Evolutionary conservation across 2,888 invertebrate species (phyloP).

Genomic region (Cheilosia urbana): DNA sequence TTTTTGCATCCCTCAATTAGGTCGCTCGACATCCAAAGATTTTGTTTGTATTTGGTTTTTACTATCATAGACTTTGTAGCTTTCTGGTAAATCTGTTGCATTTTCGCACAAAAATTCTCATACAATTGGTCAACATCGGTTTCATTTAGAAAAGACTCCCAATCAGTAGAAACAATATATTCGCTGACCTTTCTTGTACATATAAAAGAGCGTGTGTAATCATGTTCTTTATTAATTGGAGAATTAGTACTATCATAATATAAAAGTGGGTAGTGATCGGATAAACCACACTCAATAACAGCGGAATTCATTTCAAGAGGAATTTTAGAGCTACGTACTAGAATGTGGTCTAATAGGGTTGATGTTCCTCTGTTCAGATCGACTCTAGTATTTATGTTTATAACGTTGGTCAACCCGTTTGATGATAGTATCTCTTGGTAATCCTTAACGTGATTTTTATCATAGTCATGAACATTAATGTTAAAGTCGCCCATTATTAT

Average conservation of each 20-base stretch:
- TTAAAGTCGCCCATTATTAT: neutral
- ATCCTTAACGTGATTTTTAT: slow-evolving; percentile 10
- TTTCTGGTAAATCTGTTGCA: slow-evolving; percentile 13
- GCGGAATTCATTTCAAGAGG: neutral
- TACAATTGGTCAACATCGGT: neutral
- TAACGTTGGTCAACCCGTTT: slow-evolving; percentile 8
- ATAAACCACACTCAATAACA: neutral
- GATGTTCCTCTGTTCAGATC: slow-evolving; percentile 9
- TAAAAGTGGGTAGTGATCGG: slow-evolving; percentile 10
- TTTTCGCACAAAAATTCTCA: neutral
- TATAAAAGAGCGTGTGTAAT: neutral
- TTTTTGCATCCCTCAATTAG: neutral
- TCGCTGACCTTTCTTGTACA: neutral
- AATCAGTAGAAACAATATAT: slow-evolving; percentile 1
- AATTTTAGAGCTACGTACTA: slow-evolving; percentile 4
- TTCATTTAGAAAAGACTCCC: neutral
- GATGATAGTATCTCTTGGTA: neutral
- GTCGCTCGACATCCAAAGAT: neutral
- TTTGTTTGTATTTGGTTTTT: neutral
- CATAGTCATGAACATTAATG: neutral
- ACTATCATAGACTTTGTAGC: slow-evolving; percentile 1
- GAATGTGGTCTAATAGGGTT: slow-evolving; percentile 2
- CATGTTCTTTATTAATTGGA: neutral
- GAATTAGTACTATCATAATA: neutral
- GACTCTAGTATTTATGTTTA: neutral